Evolutionary conservation across 1,140 invertebrate genomes (phyloP).

Genomic region (Sycobia sp.): DNA sequence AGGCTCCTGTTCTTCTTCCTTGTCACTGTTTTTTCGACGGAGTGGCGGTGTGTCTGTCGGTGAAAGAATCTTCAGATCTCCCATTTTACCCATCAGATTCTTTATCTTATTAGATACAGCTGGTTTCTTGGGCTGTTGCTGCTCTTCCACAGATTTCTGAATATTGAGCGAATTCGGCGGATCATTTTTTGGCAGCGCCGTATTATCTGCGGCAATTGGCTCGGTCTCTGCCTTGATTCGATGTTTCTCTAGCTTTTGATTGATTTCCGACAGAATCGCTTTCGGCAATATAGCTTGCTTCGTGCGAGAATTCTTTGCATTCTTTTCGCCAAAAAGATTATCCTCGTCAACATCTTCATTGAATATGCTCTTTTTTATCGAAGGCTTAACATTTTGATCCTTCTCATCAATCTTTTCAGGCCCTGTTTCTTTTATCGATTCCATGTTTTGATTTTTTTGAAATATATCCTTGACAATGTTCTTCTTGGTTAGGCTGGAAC

Average conservation of each 20-base stretch:
- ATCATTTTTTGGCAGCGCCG: slow-evolving; percentile 36
- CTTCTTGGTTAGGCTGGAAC: slow-evolving; percentile 30
- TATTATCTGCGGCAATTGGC: slow-evolving; percentile 22
- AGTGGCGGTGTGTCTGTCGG: slow-evolving; percentile 54
- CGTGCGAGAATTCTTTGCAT: slow-evolving; percentile 16
- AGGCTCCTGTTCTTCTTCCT: slow-evolving; percentile 42
- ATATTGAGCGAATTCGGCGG: slow-evolving; percentile 47
- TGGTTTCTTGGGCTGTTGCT: slow-evolving; percentile 22
- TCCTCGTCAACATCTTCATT: slow-evolving; percentile 47
- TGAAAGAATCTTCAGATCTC: slow-evolving; percentile 55
- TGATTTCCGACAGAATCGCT: slow-evolving; percentile 21
- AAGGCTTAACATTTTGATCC: not conserved
- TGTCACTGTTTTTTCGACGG: slow-evolving; percentile 46
- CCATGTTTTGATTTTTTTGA: slow-evolving; percentile 2
- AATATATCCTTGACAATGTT: too few relatives aligned
- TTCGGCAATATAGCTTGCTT: slow-evolving; percentile 6
- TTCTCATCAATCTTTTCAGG: too few relatives aligned
- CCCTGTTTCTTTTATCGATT: slow-evolving; percentile 9
- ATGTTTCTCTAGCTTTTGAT: slow-evolving; percentile 26
- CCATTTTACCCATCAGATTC: slow-evolving; percentile 55
- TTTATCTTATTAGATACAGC: slow-evolving; percentile 56
- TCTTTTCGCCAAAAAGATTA: slow-evolving; percentile 43
- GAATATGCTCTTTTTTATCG: slow-evolving; percentile 37
- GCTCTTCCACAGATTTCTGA: not conserved
- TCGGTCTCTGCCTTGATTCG: slow-evolving; percentile 7